Conservation (phyloP, 2,888 invertebrate genomes). For the Scaptodrosophila latifasciaeformis region DNA sequence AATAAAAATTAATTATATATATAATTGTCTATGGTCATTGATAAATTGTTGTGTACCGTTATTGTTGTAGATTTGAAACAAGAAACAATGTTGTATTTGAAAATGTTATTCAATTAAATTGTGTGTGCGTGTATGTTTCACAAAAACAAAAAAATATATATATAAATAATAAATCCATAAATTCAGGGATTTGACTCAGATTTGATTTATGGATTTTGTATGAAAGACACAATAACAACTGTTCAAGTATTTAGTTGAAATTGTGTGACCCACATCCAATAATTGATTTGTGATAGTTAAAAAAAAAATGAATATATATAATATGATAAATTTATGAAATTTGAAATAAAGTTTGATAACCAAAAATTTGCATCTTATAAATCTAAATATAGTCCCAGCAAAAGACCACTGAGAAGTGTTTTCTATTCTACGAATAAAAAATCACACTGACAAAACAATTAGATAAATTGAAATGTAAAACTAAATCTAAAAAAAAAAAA, state of each 20-base stretch:
- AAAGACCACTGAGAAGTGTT: neutral
- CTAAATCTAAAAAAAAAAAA: constrained; percentile 3
- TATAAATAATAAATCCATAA: no score
- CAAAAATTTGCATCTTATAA: constrained; percentile 27
- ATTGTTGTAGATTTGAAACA: constrained; percentile 11
- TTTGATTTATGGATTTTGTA: no score
- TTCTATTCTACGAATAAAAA: neutral
- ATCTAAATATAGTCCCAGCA: constrained; percentile 1
- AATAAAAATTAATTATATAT: neutral
- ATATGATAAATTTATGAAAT: neutral
- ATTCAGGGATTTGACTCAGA: no score
- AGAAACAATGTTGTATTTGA: constrained; percentile 7
- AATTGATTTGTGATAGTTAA: constrained; percentile 67
- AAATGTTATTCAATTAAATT: constrained; percentile 1
- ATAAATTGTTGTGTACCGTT: constrained; percentile 3
- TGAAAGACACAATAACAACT: no score
- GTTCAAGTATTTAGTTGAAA: constrained; percentile 39
- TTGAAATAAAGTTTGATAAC: constrained; percentile 35
- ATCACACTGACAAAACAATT: no score
- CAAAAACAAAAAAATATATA: no score
- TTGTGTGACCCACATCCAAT: constrained; percentile 61
- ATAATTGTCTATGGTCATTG: constrained; percentile 1
- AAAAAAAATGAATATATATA: constrained; percentile 43
- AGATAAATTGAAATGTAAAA: constrained; percentile 24
- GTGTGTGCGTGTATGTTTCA: no score